Conservation (phyloP, 2,113 vertebrate genomes). For the Planiliza haematocheilus region DNA sequence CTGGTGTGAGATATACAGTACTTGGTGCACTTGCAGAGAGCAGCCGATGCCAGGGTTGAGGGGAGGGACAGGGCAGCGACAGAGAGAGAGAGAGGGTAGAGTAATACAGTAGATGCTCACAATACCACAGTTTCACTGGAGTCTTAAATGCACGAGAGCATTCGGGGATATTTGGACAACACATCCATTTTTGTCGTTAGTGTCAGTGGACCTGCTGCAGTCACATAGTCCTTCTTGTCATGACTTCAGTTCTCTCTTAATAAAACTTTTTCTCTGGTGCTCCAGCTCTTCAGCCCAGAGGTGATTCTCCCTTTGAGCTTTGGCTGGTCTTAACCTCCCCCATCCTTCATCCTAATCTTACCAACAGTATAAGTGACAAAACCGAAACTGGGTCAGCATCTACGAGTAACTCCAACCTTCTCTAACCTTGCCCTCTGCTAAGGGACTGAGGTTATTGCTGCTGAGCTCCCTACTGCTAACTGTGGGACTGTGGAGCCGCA, state of each 20-base stretch:
- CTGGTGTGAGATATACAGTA: constrained; percentile 81
- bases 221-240: constrained; percentile 29
- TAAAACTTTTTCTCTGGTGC: constrained; percentile 27
- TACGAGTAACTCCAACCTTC: constrained; percentile 48
- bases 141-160: constrained; percentile 56
- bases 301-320: constrained; percentile 36
- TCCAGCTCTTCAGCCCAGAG: constrained; percentile 31
- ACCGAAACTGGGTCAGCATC: constrained; percentile 59
- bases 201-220: constrained; percentile 59
- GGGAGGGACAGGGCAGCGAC: constrained; percentile 22
- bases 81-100: constrained; percentile 48
- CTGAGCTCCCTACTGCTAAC: constrained; percentile 76
- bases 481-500: constrained; percentile 80
- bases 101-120: constrained; percentile 76
- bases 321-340: constrained; percentile 30
- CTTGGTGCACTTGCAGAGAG: constrained; percentile 75
- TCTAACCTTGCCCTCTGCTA: constrained; percentile 57
- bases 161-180: constrained; percentile 49
- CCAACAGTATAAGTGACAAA: constrained; percentile 37
- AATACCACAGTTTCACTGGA: constrained; percentile 71
- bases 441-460: constrained; percentile 51
- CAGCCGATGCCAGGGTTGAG: constrained; percentile 50
- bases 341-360: constrained; percentile 47
- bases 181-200: constrained; percentile 64
- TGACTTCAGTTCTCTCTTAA: constrained; percentile 15